Conservation (phyloP, 1,140 invertebrate genomes). For the Plutomurus gul region DNA sequence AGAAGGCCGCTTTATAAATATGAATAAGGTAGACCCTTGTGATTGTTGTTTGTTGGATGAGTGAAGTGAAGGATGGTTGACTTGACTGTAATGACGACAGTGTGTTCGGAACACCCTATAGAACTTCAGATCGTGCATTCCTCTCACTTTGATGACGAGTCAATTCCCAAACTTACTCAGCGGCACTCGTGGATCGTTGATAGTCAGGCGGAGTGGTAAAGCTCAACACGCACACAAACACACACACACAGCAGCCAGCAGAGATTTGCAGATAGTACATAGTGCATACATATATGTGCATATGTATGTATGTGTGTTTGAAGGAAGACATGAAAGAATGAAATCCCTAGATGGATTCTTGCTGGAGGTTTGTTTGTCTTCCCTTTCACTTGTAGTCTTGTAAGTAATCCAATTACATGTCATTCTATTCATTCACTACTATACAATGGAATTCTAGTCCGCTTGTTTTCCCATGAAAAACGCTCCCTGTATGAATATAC, state of each 20-base stretch:
- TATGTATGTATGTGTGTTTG: too few relatives aligned
- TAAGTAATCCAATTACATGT: constrained; percentile 1
- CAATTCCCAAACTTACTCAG: constrained; percentile 1
- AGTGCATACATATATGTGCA: too few relatives aligned
- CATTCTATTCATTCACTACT: background rate
- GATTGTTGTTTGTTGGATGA: constrained; percentile 7
- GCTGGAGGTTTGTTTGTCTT: constrained; percentile 1
- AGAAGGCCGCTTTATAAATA: background rate
- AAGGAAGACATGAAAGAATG: constrained; percentile 7
- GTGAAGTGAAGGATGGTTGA: constrained; percentile 2
- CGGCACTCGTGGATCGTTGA: too few relatives aligned
- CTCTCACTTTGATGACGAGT: constrained; percentile 14
- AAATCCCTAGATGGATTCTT: background rate
- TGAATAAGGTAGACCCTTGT: background rate
- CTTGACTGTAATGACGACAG: background rate
- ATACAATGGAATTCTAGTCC: background rate
- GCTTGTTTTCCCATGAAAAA: background rate
- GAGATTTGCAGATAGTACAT: too few relatives aligned
- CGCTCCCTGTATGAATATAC: too few relatives aligned
- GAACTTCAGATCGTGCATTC: background rate
- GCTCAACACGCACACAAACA: background rate
- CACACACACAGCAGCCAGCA: background rate
- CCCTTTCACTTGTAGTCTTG: background rate
- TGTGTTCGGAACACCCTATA: background rate
- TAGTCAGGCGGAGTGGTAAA: too few relatives aligned